Base-by-base conservation (phyloP, 2,113 vertebrate genomes). In the Podiceps cristatus region DNA sequence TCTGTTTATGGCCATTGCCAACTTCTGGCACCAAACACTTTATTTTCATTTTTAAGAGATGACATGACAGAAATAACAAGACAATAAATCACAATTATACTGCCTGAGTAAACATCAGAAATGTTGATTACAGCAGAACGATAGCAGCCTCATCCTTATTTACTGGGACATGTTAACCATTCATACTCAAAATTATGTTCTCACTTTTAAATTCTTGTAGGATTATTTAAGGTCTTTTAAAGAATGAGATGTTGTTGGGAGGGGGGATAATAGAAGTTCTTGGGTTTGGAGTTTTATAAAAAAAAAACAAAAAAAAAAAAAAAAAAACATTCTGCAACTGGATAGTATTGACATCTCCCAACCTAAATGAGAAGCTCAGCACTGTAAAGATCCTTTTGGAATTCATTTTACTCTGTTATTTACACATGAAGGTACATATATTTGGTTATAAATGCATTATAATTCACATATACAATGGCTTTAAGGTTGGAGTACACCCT, bases 21-120 rank as follows among this genome's bases (percentile, higher is more conserved):
- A 56, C 25, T 90, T 87, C 84, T 93, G 80, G 25, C 84, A 91
- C 20, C 27, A 81, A 93, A 22, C 9, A 27, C 18, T 91, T 88
- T 91, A 78, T 87, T 93, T 96, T 90, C 27, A 28, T 50, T 93
- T 93, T 90, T 56, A 93, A 90, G 35, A 89, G 40, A 16, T 78
- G 56, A 82, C 10, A 7, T 85, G 89, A 68, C 63, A 87, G 64
- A 95, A 94, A 94, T 78, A 91, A 81, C 23, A 93, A 87, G 73
- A 85, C n/a, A 95, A 94, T 93, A 95, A 91, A 87, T 96, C 84
- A 82, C 64, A 94, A 82, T 94, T 96, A 94, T 52, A 52, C 13
- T 82, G 60, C 52, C 69, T 67, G 87, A 91, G 27, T 89, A 94
- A 95, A 81, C 49, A 52, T 81, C 56, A 89, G 45, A 90, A 90